Evolutionary conservation across 2,888 invertebrate species (phyloP).

Genomic region (Ischnura elegans): DNA sequence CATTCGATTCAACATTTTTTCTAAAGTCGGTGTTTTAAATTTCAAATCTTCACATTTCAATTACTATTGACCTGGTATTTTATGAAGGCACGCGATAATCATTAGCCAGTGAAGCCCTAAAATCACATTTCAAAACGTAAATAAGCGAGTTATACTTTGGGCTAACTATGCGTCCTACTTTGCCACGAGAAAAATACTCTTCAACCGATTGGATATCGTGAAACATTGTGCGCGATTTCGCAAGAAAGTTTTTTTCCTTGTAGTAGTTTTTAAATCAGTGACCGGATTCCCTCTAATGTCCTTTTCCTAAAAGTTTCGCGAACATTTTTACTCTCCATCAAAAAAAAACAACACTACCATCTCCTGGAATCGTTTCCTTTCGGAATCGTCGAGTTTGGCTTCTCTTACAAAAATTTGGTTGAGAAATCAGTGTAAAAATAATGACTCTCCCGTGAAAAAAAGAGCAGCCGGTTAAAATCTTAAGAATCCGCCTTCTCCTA

Average conservation of each 20-base stretch:
- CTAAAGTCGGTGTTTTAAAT: neutral
- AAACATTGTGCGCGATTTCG: constrained; percentile 39
- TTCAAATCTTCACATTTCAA: neutral
- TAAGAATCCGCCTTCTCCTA: constrained; percentile 31
- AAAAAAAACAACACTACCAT: constrained; percentile 9
- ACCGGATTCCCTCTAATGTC: constrained; percentile 7
- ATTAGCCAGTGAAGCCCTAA: constrained; percentile 1
- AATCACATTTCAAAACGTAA: neutral
- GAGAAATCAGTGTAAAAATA: constrained; percentile 47
- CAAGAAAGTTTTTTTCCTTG: neutral
- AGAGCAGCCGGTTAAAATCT: neutral
- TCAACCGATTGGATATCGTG: neutral
- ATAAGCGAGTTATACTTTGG: neutral
- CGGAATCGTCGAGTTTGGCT: neutral
- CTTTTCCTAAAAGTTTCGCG: neutral
- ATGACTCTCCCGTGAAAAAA: constrained; percentile 34
- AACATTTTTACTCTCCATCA: neutral
- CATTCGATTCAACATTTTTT: neutral
- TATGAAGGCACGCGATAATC: constrained; percentile 44
- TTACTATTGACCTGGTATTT: constrained; percentile 30
- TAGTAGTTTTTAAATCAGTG: neutral
- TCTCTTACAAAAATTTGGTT: constrained; percentile 32
- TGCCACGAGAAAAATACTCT: neutral
- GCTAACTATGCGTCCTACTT: neutral
- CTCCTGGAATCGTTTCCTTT: neutral